Percentiles rank a stretch among this genome's conserved stretches.
These are phyloP conservation scores for Indicator indicator DNA, from an alignment of 2,113 vertebrate species.

Conservation along the genomic window DNA sequence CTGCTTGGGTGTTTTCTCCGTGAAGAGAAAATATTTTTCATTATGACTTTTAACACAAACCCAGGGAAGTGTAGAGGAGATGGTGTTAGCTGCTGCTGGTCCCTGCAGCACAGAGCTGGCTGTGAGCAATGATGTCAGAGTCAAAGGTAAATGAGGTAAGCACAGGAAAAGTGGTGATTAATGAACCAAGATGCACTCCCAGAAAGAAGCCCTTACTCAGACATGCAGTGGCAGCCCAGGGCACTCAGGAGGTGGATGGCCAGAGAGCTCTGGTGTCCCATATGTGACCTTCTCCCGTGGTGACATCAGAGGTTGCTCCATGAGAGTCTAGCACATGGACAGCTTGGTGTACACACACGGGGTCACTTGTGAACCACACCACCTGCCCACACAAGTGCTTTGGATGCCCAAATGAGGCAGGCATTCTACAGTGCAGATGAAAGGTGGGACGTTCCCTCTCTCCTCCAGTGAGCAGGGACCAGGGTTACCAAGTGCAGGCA, in stretches of 20 bases:
- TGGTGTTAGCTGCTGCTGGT: not conserved
- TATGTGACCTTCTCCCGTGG: not conserved
- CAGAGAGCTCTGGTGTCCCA: not conserved
- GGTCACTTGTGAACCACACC: not conserved
- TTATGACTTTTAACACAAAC: not conserved
- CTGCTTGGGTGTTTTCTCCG: not conserved
- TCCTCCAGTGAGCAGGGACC: not conserved
- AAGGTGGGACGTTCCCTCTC: not conserved
- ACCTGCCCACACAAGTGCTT: accelerated
- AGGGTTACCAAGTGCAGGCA: not conserved
- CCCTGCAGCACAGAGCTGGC: not conserved
- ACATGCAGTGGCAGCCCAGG: not conserved
- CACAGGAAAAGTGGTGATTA: not conserved
- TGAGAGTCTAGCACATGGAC: not conserved
- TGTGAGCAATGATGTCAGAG: not conserved
- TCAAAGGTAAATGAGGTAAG: not conserved
- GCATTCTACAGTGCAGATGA: accelerated
- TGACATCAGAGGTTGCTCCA: accelerated
- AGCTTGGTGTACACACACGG: not conserved
- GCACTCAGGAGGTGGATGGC: not conserved
- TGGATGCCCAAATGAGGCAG: not conserved
- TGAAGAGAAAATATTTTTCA: not conserved
- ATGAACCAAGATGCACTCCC: not conserved
- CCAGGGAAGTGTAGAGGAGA: not conserved
- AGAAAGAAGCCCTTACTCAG: not conserved